Percentiles rank a stretch among this genome's conserved stretches.
Evolutionary conservation across 2,113 vertebrate genomes (phyloP).

Genomic region (Callipepla californica): DNA sequence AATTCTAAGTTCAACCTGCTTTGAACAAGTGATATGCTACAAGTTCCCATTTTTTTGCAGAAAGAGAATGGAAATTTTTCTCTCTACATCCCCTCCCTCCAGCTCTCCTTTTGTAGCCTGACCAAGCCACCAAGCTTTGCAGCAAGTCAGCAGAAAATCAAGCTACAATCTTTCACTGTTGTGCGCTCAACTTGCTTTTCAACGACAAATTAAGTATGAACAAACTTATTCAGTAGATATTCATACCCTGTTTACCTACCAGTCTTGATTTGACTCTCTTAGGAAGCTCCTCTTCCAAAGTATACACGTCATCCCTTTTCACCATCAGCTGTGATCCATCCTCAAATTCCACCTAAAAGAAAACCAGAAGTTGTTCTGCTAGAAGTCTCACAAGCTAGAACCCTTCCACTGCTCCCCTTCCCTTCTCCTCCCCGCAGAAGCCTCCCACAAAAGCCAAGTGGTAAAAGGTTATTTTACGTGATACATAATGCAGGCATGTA

Average conservation of each 20-base stretch:
- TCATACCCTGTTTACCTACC: conserved; percentile 76
- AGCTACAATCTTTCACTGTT: not conserved
- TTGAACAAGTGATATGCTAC: not conserved
- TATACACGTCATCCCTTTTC: conserved; percentile 97
- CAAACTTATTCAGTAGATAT: not conserved
- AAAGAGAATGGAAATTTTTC: not conserved
- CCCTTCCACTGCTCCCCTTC: not conserved
- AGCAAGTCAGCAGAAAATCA: not conserved
- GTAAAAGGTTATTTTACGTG: not conserved
- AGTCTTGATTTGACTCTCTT: conserved; percentile 96
- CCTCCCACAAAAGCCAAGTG: not conserved
- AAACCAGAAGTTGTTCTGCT: not conserved
- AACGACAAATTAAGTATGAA: not conserved
- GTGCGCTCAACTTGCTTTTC: not conserved
- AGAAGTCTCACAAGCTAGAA: not conserved
- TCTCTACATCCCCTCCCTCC: not conserved
- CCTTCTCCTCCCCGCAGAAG: not conserved
- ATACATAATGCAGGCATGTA: not conserved
- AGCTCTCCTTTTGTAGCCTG: not conserved
- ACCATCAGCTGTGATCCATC: conserved; percentile 95
- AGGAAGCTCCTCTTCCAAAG: conserved; percentile 95
- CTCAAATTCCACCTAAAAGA: conserved; percentile 94
- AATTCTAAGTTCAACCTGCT: not conserved
- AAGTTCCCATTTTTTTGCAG: not conserved
- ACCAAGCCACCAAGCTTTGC: not conserved